Conservation (phyloP, 2,113 vertebrate genomes). For the Hipposideros armiger region DNA sequence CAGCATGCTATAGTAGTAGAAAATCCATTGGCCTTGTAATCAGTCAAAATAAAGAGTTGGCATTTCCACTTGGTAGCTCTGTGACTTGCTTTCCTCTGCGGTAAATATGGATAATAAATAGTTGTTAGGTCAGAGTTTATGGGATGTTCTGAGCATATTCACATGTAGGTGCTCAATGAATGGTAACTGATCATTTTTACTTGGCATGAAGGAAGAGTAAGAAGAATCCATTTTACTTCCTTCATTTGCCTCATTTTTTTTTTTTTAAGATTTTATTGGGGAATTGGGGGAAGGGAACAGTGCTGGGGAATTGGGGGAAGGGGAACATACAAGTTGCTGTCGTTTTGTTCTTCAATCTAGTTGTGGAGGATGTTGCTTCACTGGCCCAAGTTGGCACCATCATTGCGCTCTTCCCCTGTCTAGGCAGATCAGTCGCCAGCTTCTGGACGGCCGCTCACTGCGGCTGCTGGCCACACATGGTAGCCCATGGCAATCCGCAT, state of each 20-base stretch:
- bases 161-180: not conserved
- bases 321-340: too few species aligned
- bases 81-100: not conserved
- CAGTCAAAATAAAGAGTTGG: not conserved
- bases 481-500: too few species aligned
- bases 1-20: not conserved
- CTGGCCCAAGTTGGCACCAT: too few species aligned
- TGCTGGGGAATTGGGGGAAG: too few species aligned
- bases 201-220: not conserved
- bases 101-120: not conserved
- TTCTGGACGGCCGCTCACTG: too few species aligned
- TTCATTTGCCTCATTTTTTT: not conserved
- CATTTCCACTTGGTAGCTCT: not conserved
- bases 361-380: too few species aligned
- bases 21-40: not conserved
- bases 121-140: not conserved
- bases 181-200: not conserved
- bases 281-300: too few species aligned
- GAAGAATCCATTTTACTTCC: not conserved
- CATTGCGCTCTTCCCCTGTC: too few species aligned
- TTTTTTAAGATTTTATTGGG: too few species aligned
- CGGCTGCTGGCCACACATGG: too few species aligned
- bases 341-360: too few species aligned
- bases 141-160: not conserved
- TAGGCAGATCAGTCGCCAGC: too few species aligned